Percentiles rank a stretch among this genome's conserved stretches.
Evolutionary conservation across 2,797 vertebrate genomes (phyloP).

Genomic region (Esox lucius): DNA sequence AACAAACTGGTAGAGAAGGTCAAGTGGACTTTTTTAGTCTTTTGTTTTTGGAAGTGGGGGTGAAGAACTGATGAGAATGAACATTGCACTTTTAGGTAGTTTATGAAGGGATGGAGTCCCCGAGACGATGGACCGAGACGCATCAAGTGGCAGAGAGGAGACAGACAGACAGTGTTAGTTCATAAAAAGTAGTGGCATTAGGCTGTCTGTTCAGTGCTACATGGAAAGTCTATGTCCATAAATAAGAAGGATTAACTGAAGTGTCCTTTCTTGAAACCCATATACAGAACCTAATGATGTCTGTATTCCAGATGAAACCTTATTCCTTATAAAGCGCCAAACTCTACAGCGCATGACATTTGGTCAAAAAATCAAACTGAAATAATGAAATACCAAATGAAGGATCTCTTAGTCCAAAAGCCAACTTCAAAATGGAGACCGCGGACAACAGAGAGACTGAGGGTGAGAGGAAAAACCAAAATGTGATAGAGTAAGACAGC

Average conservation of each 20-base stretch:
- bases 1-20: too few species aligned
- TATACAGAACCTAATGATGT: background rate
- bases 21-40: too few species aligned
- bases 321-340: background rate
- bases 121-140: too few species aligned
- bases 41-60: too few species aligned
- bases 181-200: background rate
- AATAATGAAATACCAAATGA: background rate
- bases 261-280: background rate
- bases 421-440: background rate
- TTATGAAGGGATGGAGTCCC: too few species aligned
- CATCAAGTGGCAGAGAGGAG: too few species aligned
- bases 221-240: background rate
- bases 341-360: background rate
- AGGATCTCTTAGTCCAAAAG: background rate
- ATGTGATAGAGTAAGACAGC: too few species aligned
- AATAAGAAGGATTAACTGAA: background rate
- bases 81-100: too few species aligned
- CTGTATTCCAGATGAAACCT: background rate
- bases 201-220: background rate
- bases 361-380: too few species aligned
- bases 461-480: constrained; percentile 37
- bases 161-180: background rate
- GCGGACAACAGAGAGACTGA: constrained; percentile 7
- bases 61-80: too few species aligned